These are phyloP conservation scores for Drosophila subobscura DNA, from an alignment of 1,140 invertebrate species.

Conservation along the genomic window DNA sequence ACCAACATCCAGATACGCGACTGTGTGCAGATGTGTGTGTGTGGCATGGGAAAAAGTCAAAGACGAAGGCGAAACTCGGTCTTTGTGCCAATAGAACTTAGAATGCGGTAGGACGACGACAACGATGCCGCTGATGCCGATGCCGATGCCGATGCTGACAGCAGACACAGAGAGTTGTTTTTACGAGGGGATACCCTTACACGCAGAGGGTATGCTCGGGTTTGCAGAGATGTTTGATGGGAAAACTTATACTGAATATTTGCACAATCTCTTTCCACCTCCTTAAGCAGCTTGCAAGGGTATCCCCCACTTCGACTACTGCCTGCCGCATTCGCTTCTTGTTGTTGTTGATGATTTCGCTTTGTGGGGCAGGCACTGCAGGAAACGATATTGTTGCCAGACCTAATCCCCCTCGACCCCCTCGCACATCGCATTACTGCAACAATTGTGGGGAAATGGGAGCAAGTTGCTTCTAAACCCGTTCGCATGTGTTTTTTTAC, in stretches of 20 bases:
- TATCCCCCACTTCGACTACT: too few relatives aligned
- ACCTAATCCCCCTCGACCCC: neutral
- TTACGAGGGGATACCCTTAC: neutral
- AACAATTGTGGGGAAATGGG: conserved; percentile 50
- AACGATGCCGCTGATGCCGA: conserved; percentile 5
- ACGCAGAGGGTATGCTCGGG: too few relatives aligned
- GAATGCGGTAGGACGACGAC: conserved; percentile 76
- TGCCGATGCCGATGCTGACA: conserved; percentile 18
- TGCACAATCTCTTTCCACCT: too few relatives aligned
- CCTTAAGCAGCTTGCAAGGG: too few relatives aligned
- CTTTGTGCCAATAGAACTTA: conserved; percentile 81
- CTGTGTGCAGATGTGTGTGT: too few relatives aligned
- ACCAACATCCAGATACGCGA: neutral
- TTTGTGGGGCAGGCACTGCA: conserved; percentile 52
- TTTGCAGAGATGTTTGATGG: too few relatives aligned
- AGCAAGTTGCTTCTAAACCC: conserved; percentile 60
- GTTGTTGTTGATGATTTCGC: conserved; percentile 30
- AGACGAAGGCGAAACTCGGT: conserved; percentile 64
- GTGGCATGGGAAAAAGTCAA: conserved; percentile 52
- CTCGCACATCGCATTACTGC: neutral
- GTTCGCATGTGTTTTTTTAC: conserved; percentile 31
- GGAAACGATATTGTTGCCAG: conserved; percentile 41
- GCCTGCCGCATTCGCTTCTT: neutral
- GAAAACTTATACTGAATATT: too few relatives aligned
- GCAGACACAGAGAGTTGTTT: conserved; percentile 22